Conservation (phyloP, 2,113 vertebrate species). For the Turdus rufiventris region DNA sequence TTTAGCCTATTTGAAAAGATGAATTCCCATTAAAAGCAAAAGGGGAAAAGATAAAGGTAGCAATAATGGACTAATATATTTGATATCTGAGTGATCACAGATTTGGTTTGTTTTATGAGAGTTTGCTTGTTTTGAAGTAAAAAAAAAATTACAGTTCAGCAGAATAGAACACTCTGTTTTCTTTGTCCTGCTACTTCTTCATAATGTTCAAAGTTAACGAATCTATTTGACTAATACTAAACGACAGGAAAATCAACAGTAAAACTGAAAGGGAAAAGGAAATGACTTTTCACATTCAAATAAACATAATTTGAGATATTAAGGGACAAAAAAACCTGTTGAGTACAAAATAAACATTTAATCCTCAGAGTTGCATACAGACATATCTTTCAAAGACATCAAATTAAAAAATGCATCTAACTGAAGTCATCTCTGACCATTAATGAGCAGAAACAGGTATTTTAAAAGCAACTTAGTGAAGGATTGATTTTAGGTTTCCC, state of each 20-base stretch:
- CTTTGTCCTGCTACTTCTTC: not conserved
- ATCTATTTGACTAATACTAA: not conserved
- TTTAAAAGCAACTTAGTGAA: not conserved
- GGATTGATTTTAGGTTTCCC: not conserved
- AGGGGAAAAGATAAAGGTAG: not conserved
- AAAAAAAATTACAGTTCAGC: not conserved
- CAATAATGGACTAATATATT: not conserved
- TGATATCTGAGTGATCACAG: not conserved
- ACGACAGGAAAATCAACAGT: not conserved
- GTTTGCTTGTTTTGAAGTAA: not conserved
- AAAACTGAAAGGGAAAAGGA: not conserved
- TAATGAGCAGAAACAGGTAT: not conserved
- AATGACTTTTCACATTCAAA: not conserved
- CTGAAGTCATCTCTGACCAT: not conserved
- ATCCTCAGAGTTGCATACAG: rapidly evolving
- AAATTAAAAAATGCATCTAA: not conserved
- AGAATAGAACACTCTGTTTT: not conserved
- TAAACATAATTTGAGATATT: not conserved
- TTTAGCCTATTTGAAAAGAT: not conserved
- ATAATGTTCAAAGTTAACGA: not conserved
- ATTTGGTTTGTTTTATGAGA: not conserved
- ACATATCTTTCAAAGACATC: not conserved
- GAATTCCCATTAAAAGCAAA: not conserved
- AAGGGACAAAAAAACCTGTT: not conserved
- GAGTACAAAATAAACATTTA: not conserved